phyloP scores from a whole-genome alignment of 2,888 invertebrate species.

The Zygaena filipendulae region DNA sequence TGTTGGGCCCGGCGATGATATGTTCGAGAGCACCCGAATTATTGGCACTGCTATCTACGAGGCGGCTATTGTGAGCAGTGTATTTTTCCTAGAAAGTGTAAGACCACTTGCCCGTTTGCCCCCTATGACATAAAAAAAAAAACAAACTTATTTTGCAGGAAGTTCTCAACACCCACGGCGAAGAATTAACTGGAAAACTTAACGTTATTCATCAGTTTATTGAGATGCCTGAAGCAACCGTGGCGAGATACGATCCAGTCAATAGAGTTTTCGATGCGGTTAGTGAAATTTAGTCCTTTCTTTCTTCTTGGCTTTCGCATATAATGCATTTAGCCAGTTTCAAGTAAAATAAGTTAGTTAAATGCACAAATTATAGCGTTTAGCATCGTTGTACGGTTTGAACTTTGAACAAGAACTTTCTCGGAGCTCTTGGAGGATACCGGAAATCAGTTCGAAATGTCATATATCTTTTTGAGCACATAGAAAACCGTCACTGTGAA shows the following conservation, averaged over 20 bases:
- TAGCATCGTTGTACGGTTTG: too few species aligned
- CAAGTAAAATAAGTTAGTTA: too few species aligned
- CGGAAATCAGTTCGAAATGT: too few species aligned
- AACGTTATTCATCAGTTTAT: conserved; percentile 78
- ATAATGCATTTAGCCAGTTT: too few species aligned
- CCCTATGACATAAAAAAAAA: too few species aligned
- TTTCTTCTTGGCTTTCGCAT: too few species aligned
- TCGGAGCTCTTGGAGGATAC: too few species aligned
- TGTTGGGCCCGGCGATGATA: conserved; percentile 81
- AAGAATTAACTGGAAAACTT: conserved; percentile 73
- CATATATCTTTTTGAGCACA: too few species aligned
- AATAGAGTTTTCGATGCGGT: conserved; percentile 35
- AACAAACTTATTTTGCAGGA: conserved; percentile 53
- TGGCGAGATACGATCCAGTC: conserved; percentile 43
- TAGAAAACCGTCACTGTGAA: too few species aligned
- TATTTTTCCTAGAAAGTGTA: conserved; percentile 35
- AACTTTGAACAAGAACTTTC: too few species aligned
- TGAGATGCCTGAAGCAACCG: conserved; percentile 74
- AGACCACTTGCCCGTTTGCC: too few species aligned
- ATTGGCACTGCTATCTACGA: conserved; percentile 76
- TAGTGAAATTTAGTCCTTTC: conserved; percentile 19
- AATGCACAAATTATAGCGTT: too few species aligned
- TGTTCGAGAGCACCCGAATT: conserved; percentile 85
- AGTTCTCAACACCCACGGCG: conserved; percentile 51
- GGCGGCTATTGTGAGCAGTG: conserved; percentile 70